Percentiles rank a stretch among this genome's conserved stretches.
These are phyloP conservation scores for Otolemur crassicaudatus DNA, from an alignment of 2,797 vertebrate genomes.

Conservation along the genomic window DNA sequence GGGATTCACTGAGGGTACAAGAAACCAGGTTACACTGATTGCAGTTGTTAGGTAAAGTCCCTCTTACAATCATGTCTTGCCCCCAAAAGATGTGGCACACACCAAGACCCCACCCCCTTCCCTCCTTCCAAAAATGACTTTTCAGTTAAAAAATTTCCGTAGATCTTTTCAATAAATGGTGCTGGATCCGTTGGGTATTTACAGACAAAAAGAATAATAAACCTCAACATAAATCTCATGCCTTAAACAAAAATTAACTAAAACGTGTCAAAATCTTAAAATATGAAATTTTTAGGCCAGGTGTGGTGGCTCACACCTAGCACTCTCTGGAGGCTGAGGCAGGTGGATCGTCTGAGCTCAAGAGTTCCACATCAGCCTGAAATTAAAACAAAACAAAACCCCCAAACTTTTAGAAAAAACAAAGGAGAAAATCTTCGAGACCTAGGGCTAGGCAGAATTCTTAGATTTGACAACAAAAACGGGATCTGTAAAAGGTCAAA, in stretches of 20 bases:
- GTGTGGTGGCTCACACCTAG: too few species aligned
- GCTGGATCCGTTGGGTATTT: neutral
- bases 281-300: neutral
- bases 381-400: too few species aligned
- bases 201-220: neutral
- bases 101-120: too few species aligned
- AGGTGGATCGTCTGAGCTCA: too few species aligned
- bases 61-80: too few species aligned
- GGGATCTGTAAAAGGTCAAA: neutral
- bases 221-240: neutral
- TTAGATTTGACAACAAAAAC: neutral
- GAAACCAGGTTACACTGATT: too few species aligned
- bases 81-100: too few species aligned
- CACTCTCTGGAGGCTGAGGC: too few species aligned
- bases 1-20: too few species aligned
- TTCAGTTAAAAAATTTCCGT: neutral
- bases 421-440: neutral
- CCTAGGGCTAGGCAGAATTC: neutral
- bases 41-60: too few species aligned
- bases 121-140: too few species aligned
- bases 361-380: too few species aligned
- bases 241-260: neutral
- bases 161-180: neutral
- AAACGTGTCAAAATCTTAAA: neutral
- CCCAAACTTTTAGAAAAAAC: neutral